A percentile compares a stretch with the other conserved stretches of the same genome.
phyloP scores from a whole-genome alignment of 2,888 invertebrate genomes.

The Liopterus haemorrhoidalis region DNA sequence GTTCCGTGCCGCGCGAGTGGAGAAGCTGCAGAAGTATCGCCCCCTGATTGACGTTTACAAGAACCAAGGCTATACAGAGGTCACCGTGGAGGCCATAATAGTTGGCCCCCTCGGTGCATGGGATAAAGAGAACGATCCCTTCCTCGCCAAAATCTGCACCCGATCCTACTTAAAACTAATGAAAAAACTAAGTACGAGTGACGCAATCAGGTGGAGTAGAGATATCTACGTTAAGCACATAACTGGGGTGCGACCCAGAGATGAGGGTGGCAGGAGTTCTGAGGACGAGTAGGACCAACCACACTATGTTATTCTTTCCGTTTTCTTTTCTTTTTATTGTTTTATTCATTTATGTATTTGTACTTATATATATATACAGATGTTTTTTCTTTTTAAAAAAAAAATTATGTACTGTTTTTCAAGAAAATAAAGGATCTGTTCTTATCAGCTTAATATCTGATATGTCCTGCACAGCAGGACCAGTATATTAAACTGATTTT shows the following conservation, averaged over 20 bases:
- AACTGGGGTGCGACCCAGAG: slow-evolving; percentile 29
- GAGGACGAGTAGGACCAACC: too few species aligned
- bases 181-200: slow-evolving; percentile 35
- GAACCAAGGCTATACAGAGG: slow-evolving; percentile 17
- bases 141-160: slow-evolving; percentile 25
- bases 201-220: slow-evolving; percentile 35
- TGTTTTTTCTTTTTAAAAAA: too few species aligned
- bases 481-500: slow-evolving; percentile 52
- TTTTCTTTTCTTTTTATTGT: too few species aligned
- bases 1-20: slow-evolving; percentile 29
- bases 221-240: slow-evolving; percentile 39
- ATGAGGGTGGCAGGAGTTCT: too few species aligned
- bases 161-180: slow-evolving; percentile 30
- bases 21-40: slow-evolving; percentile 28
- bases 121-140: slow-evolving; percentile 35
- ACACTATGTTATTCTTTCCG: too few species aligned
- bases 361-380: too few species aligned
- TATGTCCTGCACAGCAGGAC: slow-evolving; percentile 51
- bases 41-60: slow-evolving; percentile 9
- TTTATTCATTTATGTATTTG: too few species aligned
- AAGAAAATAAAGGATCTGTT: too few species aligned
- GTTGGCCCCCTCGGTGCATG: slow-evolving; percentile 38
- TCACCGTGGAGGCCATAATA: slow-evolving; percentile 32
- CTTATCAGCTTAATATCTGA: slow-evolving; percentile 55
- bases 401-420: too few species aligned